Evolutionary conservation across 2,797 vertebrate species (phyloP), one percentile per base, ranked within the genome.

Genomic region (Pangasius mekongensis): DNA sequence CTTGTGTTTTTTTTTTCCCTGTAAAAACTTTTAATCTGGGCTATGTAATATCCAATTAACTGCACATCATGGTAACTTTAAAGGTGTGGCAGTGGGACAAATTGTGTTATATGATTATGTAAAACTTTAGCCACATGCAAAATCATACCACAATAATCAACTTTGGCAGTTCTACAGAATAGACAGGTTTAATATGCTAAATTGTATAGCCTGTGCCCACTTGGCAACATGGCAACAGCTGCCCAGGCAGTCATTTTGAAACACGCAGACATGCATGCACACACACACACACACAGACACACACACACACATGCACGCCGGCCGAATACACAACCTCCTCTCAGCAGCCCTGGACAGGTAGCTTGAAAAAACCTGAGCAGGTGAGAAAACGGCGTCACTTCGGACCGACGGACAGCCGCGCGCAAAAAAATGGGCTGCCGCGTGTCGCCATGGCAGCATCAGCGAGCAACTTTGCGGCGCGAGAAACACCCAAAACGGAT

Each of bases 401-500:
- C 7, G 56, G 60, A 83, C 81, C 39, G 39, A 66, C 27, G 27
- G 60, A 64, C 60, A 83, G 24, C 36, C 60, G 81, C 60, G 81
- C 81, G 60, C 60, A 83, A 66, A 81, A 52, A 62, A 62, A n/a
- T 2, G 33, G 24, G 52, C 47, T 78, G 81, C 74, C 77, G 69
- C 71, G 64, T 81, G 87, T 87, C 77, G 84, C 88, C 88, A 83
- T 89, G 86, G 85, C 84, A 87, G 86, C 85, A 80, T 85, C 87
- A 52, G 74, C 74, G 81, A 83, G 83, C 52, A 91, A 91, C 84
- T 91, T 91, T 76, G 87, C 82, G 52, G 80, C 11, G 69, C 66
- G 47, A 90, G 89, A 69, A 89, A 87, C 87, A 89, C 87, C 89
- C 90, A 87, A 90, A 77, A 62, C 88, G 85, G 85, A 87, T 66